phyloP scores from a whole-genome alignment of 2,888 invertebrate species.

The Athetis lepigone region DNA sequence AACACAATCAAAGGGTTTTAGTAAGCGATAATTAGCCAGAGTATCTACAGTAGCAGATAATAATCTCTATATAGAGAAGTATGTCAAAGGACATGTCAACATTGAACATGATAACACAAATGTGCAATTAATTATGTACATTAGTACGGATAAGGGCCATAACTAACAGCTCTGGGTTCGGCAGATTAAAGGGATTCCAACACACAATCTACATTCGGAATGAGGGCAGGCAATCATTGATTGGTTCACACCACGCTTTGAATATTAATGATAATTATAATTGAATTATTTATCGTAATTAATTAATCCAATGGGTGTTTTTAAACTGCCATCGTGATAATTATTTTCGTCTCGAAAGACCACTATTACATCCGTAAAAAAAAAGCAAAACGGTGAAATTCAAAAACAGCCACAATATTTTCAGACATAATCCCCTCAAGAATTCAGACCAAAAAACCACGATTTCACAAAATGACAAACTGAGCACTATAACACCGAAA shows the following conservation, averaged over 20 bases:
- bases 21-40: too few species aligned
- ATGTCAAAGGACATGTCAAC: conserved; percentile 38
- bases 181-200: conserved; percentile 41
- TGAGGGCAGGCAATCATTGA: conserved; percentile 34
- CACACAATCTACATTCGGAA: conserved; percentile 49
- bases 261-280: conserved; percentile 42
- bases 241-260: conserved; percentile 31
- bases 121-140: conserved; percentile 55
- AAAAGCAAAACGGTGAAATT: not conserved
- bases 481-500: conserved; percentile 19
- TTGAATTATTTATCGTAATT: conserved; percentile 31
- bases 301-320: conserved; percentile 6
- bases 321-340: conserved; percentile 1
- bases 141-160: conserved; percentile 43
- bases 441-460: conserved; percentile 16
- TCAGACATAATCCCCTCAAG: conserved; percentile 2
- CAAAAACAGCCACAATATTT: conserved; percentile 1
- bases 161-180: conserved; percentile 33
- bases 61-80: conserved; percentile 4
- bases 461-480: conserved; percentile 30
- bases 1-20: too few species aligned
- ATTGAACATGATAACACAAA: conserved; percentile 45
- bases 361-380: not conserved
- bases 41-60: not conserved
- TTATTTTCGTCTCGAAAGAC: conserved; percentile 6